Percentiles rank a stretch among this genome's conserved stretches.
These are phyloP conservation scores for Perodicticus potto DNA, from an alignment of 2,797 vertebrate genomes.

Conservation along the genomic window DNA sequence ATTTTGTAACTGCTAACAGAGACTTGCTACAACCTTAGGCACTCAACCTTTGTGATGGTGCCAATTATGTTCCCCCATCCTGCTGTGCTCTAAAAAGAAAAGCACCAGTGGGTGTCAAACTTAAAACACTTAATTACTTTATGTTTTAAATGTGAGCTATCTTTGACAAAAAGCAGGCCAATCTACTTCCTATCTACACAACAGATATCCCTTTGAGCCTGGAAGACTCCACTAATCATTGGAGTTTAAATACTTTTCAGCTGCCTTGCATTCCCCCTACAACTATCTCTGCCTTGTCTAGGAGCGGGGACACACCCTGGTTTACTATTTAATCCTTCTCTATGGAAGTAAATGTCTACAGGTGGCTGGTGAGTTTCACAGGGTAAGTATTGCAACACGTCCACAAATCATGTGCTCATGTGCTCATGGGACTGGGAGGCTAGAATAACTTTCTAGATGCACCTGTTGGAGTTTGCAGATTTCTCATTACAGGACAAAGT, in stretches of 20 bases:
- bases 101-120: slow-evolving; percentile 59
- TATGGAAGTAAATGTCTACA: slow-evolving; percentile 66
- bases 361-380: slow-evolving; percentile 66
- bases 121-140: slow-evolving; percentile 79
- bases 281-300: slow-evolving; percentile 53
- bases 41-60: slow-evolving; percentile 69
- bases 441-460: slow-evolving; percentile 51
- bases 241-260: slow-evolving; percentile 73
- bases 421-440: not conserved
- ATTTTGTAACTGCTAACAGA: slow-evolving; percentile 67
- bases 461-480: not conserved
- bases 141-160: slow-evolving; percentile 70
- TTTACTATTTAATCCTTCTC: slow-evolving; percentile 68
- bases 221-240: slow-evolving; percentile 68
- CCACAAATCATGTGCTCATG: slow-evolving; percentile 28
- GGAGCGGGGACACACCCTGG: slow-evolving; percentile 39
- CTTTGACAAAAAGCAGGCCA: slow-evolving; percentile 65
- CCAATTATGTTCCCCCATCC: slow-evolving; percentile 71
- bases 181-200: slow-evolving; percentile 57
- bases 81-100: slow-evolving; percentile 75
- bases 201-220: slow-evolving; percentile 56
- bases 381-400: slow-evolving; percentile 50
- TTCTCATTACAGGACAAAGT: not conserved
- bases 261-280: not conserved
- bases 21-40: slow-evolving; percentile 55